Base-by-base conservation (phyloP, 2,888 invertebrate genomes). In the Apamea anceps region DNA sequence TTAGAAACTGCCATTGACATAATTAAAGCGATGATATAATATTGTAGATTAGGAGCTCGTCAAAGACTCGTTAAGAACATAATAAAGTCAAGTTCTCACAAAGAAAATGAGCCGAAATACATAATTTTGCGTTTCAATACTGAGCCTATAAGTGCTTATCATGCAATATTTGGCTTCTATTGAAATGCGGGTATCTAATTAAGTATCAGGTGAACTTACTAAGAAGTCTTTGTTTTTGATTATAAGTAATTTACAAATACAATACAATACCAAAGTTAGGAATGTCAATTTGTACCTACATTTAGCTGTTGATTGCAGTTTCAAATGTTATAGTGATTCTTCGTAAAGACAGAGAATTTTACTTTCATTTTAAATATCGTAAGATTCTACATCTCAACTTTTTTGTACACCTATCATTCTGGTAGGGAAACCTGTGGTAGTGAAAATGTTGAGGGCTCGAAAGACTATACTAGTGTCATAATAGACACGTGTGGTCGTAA, bases 21-120 rank as follows among this genome's bases (percentile, higher is more conserved):
- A 71, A 82, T 90, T 89, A 82, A 68, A 67, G 86, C 84, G 84
- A 85, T 90, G 90, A 89, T 87, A 87, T 81, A 85, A 87, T 85
- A 83, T 77, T 82, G 73, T 78, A 80, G 83, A 87, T 85, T 82
- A 87, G 71, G 75, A 70, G 68, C 65, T 77, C 68, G 63, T 79
- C 80, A 80, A 85, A 82, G 80, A 81, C 65, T 71, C 79, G 65
- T 78, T 83, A 51, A 71, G 79, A 79, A 75, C 37, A 79, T 71
- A 68, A 84, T 32, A 72, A 66, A 10, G 63, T 32, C 42, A 82
- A 21, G 7, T 28, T 42, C 32, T 48, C 51, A 78, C 48, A 81
- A 82, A 82, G 45, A 71, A 72, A 67, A 68, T 63, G 10, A 62
- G 60, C 73, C 67, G 37, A 81, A 85, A 84, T 85, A 65, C 48